Base-by-base conservation (phyloP, 2,797 vertebrate species). In the Knipowitschia caucasica region DNA sequence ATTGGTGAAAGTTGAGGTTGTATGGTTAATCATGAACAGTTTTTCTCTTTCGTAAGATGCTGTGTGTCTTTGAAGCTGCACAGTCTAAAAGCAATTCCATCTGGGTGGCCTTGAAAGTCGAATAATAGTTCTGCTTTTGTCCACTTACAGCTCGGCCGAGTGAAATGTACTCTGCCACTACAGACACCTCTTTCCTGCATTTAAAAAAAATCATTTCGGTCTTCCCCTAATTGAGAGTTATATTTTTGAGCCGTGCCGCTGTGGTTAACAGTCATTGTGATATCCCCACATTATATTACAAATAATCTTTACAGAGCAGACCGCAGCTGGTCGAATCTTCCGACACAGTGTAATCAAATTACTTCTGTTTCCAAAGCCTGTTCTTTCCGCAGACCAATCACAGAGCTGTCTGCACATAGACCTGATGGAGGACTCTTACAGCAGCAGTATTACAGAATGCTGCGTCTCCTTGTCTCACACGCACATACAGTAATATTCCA, bases 71-170 rank as follows among this genome's bases (percentile, higher is more conserved):
- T 74, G 75, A 81, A 62, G 72, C 53, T 0, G 27, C 50, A 20
- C 20, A 75, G 64, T 82, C 65, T 60, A 71, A 85, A 84, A 74
- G 75, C 60, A 70, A 81, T 83, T 81, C 82, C 61, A 69, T 69
- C 75, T 77, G 40, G 43, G 59, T 68, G 57, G 76, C 71, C 67
- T 69, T 84, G 62, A 77, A 86, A 77, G 64, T 80, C 82, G 84
- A 67, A 82, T 60, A 73, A 70, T 65, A 56, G 56, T 40, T 40
- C 61, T 71, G 67, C 73, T 53, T 82, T 80, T 77, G 69, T 78
- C 68, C 74, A 78, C 55, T 63, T 34, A 49, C 56, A 72, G 78
- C 69, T 80, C 73, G 77, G 67, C 64, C 77, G 63, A 78, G 73
- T 55, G 58, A 56, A 80, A 80, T 75, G 64, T 50, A 71, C 79